phyloP scores from a whole-genome alignment of 2,797 vertebrate species.

The Moxostoma hubbsi region DNA sequence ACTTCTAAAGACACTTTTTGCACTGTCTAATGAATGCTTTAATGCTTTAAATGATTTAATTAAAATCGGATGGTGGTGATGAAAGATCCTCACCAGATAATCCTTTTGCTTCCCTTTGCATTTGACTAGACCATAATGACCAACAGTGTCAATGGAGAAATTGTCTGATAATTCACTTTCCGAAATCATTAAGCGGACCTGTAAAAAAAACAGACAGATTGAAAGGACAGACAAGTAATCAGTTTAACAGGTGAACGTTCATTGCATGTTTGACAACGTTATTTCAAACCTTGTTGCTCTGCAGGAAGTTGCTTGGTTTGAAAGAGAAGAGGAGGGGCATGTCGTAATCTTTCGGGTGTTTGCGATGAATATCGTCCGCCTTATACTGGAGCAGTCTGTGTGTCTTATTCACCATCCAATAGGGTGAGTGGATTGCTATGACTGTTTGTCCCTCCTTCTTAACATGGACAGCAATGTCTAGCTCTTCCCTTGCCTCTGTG shows the following conservation, averaged over 20 bases:
- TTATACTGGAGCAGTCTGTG: slow-evolving; percentile 94
- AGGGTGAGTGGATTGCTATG: slow-evolving; percentile 90
- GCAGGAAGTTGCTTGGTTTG: slow-evolving; percentile 92
- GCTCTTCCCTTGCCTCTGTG: slow-evolving; percentile 77
- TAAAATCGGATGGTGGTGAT: neutral
- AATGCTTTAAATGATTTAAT: too few species aligned
- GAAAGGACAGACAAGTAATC: neutral
- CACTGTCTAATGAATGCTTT: too few species aligned
- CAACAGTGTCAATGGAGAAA: slow-evolving; percentile 97
- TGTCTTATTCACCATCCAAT: slow-evolving; percentile 99
- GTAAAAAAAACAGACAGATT: slow-evolving; percentile 38
- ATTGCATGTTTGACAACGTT: neutral
- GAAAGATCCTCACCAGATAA: slow-evolving; percentile 83
- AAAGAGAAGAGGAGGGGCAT: slow-evolving; percentile 96
- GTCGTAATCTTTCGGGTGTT: slow-evolving; percentile 92
- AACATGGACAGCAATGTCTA: slow-evolving; percentile 92
- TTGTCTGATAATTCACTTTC: slow-evolving; percentile 94
- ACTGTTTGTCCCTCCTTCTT: slow-evolving; percentile 86
- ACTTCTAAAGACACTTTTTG: too few species aligned
- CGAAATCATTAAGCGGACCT: slow-evolving; percentile 96
- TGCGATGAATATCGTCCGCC: slow-evolving; percentile 95
- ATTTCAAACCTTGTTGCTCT: slow-evolving; percentile 90
- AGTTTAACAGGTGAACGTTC: neutral
- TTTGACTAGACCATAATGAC: slow-evolving; percentile 93
- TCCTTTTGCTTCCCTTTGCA: slow-evolving; percentile 91